These are phyloP conservation scores for Dryococelus australis DNA, from an alignment of 2,888 invertebrate genomes.

Conservation along the genomic window DNA sequence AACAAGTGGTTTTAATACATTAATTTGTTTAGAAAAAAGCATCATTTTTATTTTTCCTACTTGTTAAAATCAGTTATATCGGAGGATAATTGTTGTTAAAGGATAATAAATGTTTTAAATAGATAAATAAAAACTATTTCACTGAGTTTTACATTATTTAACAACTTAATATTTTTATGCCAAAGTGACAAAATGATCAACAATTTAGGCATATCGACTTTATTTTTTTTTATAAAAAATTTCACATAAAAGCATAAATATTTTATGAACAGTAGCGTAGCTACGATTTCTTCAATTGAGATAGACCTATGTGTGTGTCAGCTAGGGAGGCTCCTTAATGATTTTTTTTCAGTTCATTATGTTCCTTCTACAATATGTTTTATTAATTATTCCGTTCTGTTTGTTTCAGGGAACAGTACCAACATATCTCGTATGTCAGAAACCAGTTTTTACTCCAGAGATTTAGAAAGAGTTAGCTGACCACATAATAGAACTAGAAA, in stretches of 20 bases:
- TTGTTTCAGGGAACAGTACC: conserved; percentile 19
- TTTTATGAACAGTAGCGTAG: not conserved
- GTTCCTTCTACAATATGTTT: not conserved
- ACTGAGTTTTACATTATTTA: not conserved
- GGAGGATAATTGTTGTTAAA: not conserved
- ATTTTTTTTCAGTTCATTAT: too few relatives aligned
- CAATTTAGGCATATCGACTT: not conserved
- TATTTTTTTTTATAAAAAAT: not conserved
- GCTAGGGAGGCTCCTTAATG: too few relatives aligned
- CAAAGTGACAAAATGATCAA: too few relatives aligned
- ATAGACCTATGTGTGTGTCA: not conserved
- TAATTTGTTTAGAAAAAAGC: too few relatives aligned
- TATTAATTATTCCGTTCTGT: not conserved
- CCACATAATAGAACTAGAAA: conserved; percentile 21
- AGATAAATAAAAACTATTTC: not conserved
- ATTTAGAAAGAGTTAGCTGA: conserved; percentile 28
- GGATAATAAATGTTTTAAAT: conserved; percentile 7
- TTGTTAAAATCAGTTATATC: too few relatives aligned
- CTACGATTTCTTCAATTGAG: not conserved
- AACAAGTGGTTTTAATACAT: too few relatives aligned
- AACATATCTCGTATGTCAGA: not conserved
- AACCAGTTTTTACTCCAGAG: conserved; percentile 24
- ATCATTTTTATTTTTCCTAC: too few relatives aligned
- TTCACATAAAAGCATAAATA: not conserved
- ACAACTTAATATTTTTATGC: too few relatives aligned